Evolutionary conservation across 2,797 vertebrate species (phyloP), one percentile per base, ranked within the genome.

Genomic region (Chloroceryle amazona): DNA sequence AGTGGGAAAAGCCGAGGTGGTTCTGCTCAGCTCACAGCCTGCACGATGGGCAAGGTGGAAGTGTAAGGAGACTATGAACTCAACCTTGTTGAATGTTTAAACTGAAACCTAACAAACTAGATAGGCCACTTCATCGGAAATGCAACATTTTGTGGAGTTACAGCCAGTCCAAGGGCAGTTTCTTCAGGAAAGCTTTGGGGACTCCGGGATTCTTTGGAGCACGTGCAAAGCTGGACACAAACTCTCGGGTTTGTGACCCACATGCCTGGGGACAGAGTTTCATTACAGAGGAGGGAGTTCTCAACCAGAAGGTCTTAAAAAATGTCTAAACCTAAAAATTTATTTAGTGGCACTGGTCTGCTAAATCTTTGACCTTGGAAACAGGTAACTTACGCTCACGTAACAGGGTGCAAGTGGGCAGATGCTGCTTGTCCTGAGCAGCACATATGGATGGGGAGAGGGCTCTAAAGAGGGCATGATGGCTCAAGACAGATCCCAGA

Each of bases 1-100:
- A 0, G 18, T 6, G 14, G 61, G 31, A 55, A 88, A 54, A 63
- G 47, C 57, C 0, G 0, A 37, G 47, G 26, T 18, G 26, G 13
- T 13, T 91, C n/a, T 88, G 55, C 52, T n/a, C 63, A 86, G 52
- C 29, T 61, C 60, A n/a, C 55, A 57, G 10, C 23, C 79, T 54
- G 25, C 8, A 0, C 0, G 4, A 37, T 25, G 51, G 19, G 25
- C 6, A n/a, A 42, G 26, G 37, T 15, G 7, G 29, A 70, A 65
- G 22, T 7, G 4, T 3, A 4, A 39, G 44, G 21, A 20, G 63
- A n/a, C 41, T 35, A 22, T 2, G 0, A 18, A 11, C 26, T 8
- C 55, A 88, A 10, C 10, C 29, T 70, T 28, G 19, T 0, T 29
- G n/a, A 33, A 23, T 1, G 3, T 51, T 63, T 23, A n/a, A 33